Base-by-base conservation (phyloP, 2,888 invertebrate species). In the Morpho achilles region DNA sequence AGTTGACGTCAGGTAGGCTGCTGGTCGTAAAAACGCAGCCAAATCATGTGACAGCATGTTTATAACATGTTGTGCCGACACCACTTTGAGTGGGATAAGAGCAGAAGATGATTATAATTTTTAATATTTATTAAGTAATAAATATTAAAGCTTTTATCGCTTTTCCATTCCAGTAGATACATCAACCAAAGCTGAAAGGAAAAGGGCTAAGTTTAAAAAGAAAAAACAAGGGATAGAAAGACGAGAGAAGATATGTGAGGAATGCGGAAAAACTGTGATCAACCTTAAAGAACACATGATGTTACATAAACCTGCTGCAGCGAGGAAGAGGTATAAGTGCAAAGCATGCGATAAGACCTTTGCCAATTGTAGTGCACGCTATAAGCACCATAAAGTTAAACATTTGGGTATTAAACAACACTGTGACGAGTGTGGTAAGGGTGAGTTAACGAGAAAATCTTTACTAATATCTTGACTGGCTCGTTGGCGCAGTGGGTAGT, bases 341-440 rank as follows among this genome's bases (percentile, higher is more conserved):
- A 75, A 76, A 44, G 22, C 67, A 2, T 89, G 89, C 60, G 80
- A 81, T 7, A 82, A 82, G 66, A 60, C 63, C 7, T 90, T 88
- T 56, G 47, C 69, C 0, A 72, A 72, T 0, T 60, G 69, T 23
- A 71, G 75, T 16, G 73, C 81, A 2, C 73, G 80, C 32, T 70
- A 73, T 6, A 79, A 69, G 62, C 91, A 91, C 63, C 69, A 79
- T 22, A 79, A 70, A 59, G 70, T 74, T 5, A 85, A 81, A 69
- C 91, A 91, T 68, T 71, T 86, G 7, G 80, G 82, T 0, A 59
- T 80, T 0, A 87, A 79, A 61, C 65, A 78, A n/a, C 70, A 74
- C 50, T 91, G 91, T 69, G 67, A 75, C 22, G 70, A 84, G 49
- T 91, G 91, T 73, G 70, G 78, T 58, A 89, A 87, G 75, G 72